A percentile compares a stretch with the other conserved stretches of the same genome.
phyloP scores from a whole-genome alignment of 1,140 invertebrate species.

The Calephelis nemesis region DNA sequence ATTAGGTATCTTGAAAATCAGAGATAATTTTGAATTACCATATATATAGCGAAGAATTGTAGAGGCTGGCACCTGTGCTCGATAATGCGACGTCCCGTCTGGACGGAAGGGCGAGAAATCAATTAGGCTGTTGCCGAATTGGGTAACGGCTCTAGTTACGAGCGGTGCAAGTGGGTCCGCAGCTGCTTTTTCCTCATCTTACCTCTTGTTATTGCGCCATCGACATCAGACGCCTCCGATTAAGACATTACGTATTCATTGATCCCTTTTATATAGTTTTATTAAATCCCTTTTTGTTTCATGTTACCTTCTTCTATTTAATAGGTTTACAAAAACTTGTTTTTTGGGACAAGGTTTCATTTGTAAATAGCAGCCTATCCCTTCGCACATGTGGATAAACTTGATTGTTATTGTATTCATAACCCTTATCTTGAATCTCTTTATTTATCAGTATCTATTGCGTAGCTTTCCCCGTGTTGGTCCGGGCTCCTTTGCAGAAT shows the following conservation, averaged over 20 bases:
- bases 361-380: too few relatives aligned
- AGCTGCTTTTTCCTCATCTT: slow-evolving; percentile 74
- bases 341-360: too few relatives aligned
- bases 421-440: too few relatives aligned
- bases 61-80: slow-evolving; percentile 64
- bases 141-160: slow-evolving; percentile 75
- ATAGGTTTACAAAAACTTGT: too few relatives aligned
- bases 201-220: slow-evolving; percentile 73
- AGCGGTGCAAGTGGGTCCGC: slow-evolving; percentile 62
- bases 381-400: too few relatives aligned
- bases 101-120: slow-evolving; percentile 74
- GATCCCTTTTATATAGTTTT: slow-evolving; percentile 32
- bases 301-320: background rate
- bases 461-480: too few relatives aligned
- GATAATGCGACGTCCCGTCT: slow-evolving; percentile 74
- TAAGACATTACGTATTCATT: slow-evolving; percentile 72
- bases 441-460: too few relatives aligned
- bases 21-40: slow-evolving; percentile 52
- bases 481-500: too few relatives aligned
- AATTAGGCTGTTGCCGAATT: slow-evolving; percentile 74
- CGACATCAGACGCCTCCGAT: slow-evolving; percentile 69
- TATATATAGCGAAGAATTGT: slow-evolving; percentile 52
- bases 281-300: slow-evolving; percentile 22
- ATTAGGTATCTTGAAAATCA: slow-evolving; percentile 27
- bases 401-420: too few relatives aligned